These are phyloP conservation scores for Drosophila asahinai DNA, from an alignment of 1,140 invertebrate species.

Conservation along the genomic window DNA sequence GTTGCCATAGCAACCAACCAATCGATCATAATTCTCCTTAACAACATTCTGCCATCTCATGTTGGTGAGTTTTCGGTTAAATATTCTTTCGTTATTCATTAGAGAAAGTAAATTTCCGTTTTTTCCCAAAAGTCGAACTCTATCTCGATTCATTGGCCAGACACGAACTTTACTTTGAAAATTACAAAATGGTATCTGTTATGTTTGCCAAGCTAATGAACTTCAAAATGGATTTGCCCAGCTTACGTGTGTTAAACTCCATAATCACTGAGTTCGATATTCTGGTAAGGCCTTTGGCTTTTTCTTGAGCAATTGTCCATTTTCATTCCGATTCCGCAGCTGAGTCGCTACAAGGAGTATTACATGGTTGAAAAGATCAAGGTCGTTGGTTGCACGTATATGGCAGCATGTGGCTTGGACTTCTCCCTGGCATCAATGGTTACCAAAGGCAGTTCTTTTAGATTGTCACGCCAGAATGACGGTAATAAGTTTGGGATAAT, in stretches of 20 bases:
- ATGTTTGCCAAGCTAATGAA: conserved; percentile 96
- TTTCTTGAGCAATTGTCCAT: too few relatives aligned
- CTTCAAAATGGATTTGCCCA: conserved; percentile 88
- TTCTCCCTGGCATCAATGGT: conserved; percentile 5
- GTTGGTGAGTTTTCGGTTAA: conserved; percentile 88
- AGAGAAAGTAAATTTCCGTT: not conserved
- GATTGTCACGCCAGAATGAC: not conserved
- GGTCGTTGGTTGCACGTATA: conserved; percentile 96
- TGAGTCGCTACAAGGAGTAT: conserved; percentile 39
- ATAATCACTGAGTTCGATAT: conserved; percentile 96
- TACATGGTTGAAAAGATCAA: conserved; percentile 93
- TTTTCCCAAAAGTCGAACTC: not conserved
- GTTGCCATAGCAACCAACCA: conserved; percentile 91
- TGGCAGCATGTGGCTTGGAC: conserved; percentile 96
- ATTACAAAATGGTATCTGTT: conserved; percentile 92
- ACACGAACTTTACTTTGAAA: conserved; percentile 93
- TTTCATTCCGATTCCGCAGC: not conserved
- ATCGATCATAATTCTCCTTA: conserved; percentile 92
- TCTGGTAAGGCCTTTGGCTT: conserved; percentile 44
- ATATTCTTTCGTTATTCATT: not conserved
- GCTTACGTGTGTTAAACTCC: conserved; percentile 91
- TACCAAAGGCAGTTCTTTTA: not conserved
- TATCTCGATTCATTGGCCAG: conserved; percentile 85
- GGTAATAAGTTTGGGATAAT: not conserved
- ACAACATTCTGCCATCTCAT: conserved; percentile 94